Evolutionary conservation across 2,888 invertebrate genomes (phyloP).

Genomic region (Theristus sp.): DNA sequence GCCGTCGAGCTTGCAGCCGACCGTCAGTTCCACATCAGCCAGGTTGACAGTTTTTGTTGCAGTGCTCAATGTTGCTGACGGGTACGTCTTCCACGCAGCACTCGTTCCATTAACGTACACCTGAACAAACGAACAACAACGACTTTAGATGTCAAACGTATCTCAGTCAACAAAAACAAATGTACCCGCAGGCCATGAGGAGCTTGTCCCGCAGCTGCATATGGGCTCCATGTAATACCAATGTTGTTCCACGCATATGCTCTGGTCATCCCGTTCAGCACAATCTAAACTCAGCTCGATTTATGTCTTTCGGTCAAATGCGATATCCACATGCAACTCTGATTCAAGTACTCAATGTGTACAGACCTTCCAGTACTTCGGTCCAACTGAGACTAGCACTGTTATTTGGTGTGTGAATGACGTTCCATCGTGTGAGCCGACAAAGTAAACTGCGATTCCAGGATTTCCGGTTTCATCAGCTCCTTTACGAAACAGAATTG

Average conservation of each 20-base stretch:
- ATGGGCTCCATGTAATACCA: neutral
- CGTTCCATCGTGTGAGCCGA: neutral
- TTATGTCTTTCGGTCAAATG: too few relatives aligned
- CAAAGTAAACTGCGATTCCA: neutral
- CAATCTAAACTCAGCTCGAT: neutral
- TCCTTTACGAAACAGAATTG: too few relatives aligned
- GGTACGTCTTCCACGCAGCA: neutral
- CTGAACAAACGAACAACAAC: too few relatives aligned
- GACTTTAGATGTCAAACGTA: too few relatives aligned
- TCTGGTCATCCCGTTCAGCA: neutral
- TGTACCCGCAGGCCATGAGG: neutral
- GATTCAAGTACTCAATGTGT: neutral
- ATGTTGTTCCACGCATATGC: neutral
- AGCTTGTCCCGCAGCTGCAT: neutral
- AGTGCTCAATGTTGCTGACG: neutral
- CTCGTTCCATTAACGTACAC: neutral
- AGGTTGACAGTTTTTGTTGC: neutral
- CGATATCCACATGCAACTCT: neutral
- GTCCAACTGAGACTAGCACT: neutral
- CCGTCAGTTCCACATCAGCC: neutral
- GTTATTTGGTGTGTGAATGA: neutral
- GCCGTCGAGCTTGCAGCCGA: neutral
- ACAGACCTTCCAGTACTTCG: neutral
- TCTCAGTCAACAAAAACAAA: neutral
- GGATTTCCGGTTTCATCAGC: neutral